Evolutionary conservation across 2,113 vertebrate species (phyloP).

Genomic region (Mystacornis crossleyi): DNA sequence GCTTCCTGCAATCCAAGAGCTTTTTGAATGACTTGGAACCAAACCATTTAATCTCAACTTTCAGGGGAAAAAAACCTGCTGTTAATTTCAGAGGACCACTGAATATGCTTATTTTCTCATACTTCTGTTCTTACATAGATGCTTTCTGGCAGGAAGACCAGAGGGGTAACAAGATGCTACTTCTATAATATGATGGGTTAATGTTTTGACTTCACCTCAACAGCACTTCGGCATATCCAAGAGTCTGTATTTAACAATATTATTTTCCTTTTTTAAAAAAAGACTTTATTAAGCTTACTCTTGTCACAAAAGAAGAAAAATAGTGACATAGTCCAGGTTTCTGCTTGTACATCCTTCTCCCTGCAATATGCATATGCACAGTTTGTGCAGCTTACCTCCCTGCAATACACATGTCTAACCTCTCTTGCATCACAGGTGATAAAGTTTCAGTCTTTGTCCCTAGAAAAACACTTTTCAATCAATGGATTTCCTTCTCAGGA

Average conservation of each 20-base stretch:
- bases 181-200: neutral
- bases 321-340: neutral
- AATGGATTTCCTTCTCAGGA: neutral
- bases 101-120: neutral
- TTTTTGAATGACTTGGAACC: neutral
- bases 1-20: neutral
- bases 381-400: neutral
- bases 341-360: neutral
- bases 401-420: neutral
- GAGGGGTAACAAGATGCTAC: neutral
- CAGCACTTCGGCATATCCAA: neutral
- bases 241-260: neutral
- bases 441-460: neutral
- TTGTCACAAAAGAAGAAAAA: neutral
- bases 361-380: neutral
- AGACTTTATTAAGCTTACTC: neutral
- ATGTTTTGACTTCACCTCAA: neutral
- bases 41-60: neutral
- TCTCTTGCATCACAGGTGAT: neutral
- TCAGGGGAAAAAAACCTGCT: neutral
- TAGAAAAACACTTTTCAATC: neutral
- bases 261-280: neutral
- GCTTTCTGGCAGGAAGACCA: neutral
- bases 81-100: neutral
- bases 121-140: neutral